Percentiles rank a stretch among this genome's conserved stretches.
phyloP scores from a whole-genome alignment of 2,797 vertebrate genomes.

The Pantherophis alleghaniensis region DNA sequence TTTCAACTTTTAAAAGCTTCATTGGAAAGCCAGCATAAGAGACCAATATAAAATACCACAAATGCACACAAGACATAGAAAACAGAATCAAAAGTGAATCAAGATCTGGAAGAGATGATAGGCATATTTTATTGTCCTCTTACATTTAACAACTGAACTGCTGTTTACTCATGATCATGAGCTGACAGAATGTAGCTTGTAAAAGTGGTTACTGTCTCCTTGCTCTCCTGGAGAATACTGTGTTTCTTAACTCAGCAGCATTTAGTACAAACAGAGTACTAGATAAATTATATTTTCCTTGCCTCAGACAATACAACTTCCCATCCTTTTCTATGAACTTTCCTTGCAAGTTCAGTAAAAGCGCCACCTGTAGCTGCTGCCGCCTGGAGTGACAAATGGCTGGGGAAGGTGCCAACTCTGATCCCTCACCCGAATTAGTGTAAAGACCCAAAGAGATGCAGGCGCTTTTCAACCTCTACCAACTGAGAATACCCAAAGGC shows the following conservation, averaged over 20 bases:
- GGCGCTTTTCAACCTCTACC: neutral
- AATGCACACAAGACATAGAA: neutral
- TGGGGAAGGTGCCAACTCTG: neutral
- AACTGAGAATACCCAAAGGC: neutral
- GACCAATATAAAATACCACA: neutral
- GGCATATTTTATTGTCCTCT: neutral
- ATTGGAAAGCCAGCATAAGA: neutral
- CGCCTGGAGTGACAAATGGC: neutral
- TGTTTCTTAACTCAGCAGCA: neutral
- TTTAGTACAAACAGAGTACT: neutral
- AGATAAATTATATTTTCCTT: neutral
- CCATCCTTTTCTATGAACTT: neutral
- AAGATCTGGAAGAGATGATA: neutral
- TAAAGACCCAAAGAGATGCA: neutral
- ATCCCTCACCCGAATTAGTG: neutral
- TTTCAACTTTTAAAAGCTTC: neutral
- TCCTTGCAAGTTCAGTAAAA: neutral
- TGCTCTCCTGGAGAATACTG: neutral
- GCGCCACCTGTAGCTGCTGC: neutral
- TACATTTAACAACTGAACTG: neutral
- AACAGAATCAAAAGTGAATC: neutral
- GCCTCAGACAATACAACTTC: neutral
- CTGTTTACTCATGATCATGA: neutral
- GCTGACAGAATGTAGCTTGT: neutral
- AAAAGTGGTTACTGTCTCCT: neutral